phyloP scores from a whole-genome alignment of 2,113 vertebrate species.

The Sorex fumeus region DNA sequence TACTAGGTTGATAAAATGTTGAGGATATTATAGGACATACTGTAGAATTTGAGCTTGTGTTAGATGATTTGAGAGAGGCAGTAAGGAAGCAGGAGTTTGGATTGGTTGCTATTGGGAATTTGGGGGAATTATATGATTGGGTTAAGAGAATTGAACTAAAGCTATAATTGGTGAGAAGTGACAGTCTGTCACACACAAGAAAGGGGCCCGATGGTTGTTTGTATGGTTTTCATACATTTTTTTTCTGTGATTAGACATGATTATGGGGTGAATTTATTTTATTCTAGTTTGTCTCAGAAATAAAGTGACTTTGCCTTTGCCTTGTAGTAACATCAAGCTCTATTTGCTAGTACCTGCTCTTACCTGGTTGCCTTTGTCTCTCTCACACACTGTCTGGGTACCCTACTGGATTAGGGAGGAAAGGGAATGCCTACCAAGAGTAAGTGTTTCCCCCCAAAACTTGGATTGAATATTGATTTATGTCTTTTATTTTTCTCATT shows the following conservation, averaged over 20 bases:
- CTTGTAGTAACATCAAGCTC: background rate
- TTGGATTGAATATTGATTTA: background rate
- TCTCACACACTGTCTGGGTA: background rate
- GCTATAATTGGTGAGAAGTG: background rate
- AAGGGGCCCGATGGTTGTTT: background rate
- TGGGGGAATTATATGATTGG: background rate
- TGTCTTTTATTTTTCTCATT: conserved; percentile 5
- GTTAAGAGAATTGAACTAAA: background rate
- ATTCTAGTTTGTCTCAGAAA: background rate
- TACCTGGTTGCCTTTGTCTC: background rate
- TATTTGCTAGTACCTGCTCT: background rate
- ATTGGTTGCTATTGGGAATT: background rate
- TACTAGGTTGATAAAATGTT: too few species aligned
- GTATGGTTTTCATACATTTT: background rate
- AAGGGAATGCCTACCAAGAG: background rate
- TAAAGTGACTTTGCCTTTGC: background rate
- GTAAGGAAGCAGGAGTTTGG: background rate
- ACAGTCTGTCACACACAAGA: background rate
- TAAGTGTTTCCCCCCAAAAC: background rate
- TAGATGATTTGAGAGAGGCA: background rate
- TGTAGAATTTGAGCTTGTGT: background rate
- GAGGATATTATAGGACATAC: too few species aligned
- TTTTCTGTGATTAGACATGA: background rate
- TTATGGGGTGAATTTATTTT: conserved; percentile 9
- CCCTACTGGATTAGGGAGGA: too few species aligned